Conservation (phyloP, 2,113 vertebrate genomes). For the Pao palembangensis region DNA sequence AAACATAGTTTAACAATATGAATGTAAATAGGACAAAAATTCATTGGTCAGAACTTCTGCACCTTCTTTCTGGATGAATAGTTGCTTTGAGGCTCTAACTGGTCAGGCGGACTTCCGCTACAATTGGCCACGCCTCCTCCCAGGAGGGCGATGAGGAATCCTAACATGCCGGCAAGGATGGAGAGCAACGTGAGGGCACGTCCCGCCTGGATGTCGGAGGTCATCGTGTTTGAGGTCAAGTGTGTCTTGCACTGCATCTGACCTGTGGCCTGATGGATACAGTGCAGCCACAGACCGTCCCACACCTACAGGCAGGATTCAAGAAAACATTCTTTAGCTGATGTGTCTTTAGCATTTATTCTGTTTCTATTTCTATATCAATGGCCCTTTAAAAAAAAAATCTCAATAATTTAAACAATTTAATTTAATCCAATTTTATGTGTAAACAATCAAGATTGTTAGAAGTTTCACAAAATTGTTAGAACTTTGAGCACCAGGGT, state of each 20-base stretch:
- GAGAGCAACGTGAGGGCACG: constrained; percentile 31
- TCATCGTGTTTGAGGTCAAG: constrained; percentile 3
- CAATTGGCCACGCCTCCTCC: constrained; percentile 33
- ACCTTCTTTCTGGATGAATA: constrained; percentile 24
- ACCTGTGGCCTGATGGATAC: constrained; percentile 38
- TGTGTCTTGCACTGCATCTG: constrained; percentile 51
- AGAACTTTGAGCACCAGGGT: too few species aligned
- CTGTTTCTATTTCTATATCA: too few species aligned
- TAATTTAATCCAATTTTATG: too few species aligned
- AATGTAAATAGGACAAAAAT: background rate
- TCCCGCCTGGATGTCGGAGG: constrained; percentile 35
- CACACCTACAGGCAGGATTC: constrained; percentile 15
- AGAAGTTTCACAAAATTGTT: too few species aligned
- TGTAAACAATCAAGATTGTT: too few species aligned
- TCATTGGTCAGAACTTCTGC: background rate
- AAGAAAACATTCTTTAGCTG: background rate
- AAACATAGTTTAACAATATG: too few species aligned
- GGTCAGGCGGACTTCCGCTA: constrained; percentile 3
- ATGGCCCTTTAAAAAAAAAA: too few species aligned
- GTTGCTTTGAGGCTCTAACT: background rate
- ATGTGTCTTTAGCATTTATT: too few species aligned
- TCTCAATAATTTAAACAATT: too few species aligned
- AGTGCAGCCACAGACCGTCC: constrained; percentile 49
- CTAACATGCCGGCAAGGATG: constrained; percentile 25
- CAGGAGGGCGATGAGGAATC: constrained; percentile 22